phyloP scores from a whole-genome alignment of 2,888 invertebrate species.

The Eilema sororculum region DNA sequence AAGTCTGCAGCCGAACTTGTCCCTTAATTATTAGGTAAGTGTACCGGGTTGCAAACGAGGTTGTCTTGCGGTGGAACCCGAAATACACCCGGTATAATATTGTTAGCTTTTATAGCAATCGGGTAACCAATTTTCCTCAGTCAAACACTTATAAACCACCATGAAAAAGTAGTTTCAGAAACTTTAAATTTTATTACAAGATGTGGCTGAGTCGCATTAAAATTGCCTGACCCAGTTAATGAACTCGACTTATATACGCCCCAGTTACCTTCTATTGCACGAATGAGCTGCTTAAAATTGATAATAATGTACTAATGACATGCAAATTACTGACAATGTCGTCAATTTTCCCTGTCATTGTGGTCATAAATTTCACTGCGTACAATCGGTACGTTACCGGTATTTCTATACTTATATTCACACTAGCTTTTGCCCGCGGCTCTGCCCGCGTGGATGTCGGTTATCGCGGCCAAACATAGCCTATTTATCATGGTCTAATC shows the following conservation, averaged over 20 bases:
- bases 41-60: no score
- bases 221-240: slow-evolving; percentile 6
- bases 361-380: neutral
- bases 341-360: slow-evolving; percentile 5
- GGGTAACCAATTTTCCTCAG: no score
- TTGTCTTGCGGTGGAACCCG: no score
- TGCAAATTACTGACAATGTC: slow-evolving; percentile 7
- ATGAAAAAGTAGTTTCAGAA: neutral
- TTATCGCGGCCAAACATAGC: no score
- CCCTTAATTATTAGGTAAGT: no score
- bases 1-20: no score
- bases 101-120: no score
- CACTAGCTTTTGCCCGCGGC: no score
- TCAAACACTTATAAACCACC: neutral
- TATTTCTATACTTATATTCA: neutral
- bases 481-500: no score
- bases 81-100: no score
- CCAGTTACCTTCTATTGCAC: neutral
- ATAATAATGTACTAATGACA: slow-evolving; percentile 15
- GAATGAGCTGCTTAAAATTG: slow-evolving; percentile 6
- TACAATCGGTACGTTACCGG: neutral
- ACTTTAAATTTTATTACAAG: neutral
- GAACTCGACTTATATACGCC: neutral
- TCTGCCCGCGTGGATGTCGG: no score
- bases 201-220: neutral